These are phyloP conservation scores for Chelmon rostratus DNA, from an alignment of 2,797 vertebrate species.

Conservation along the genomic window DNA sequence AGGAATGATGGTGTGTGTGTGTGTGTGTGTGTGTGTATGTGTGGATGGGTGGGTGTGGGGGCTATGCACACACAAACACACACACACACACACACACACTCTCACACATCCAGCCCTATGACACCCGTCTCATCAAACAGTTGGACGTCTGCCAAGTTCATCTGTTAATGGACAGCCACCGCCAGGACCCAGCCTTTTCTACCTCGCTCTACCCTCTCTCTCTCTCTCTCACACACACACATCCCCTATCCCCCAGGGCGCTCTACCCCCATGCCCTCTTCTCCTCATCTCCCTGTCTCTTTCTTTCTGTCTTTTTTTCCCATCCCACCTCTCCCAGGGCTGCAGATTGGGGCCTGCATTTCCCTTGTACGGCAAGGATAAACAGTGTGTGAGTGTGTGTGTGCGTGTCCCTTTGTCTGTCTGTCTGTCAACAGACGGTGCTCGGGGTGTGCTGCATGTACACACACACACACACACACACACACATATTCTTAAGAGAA, in stretches of 20 bases:
- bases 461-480: slow-evolving; percentile 83
- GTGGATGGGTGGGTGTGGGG: slow-evolving; percentile 11
- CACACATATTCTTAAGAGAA: slow-evolving; percentile 78
- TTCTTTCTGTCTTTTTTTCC: slow-evolving; percentile 19
- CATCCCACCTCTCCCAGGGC: slow-evolving; percentile 62
- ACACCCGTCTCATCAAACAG: slow-evolving; percentile 93
- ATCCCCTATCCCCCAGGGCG: slow-evolving; percentile 60
- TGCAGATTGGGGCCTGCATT: slow-evolving; percentile 93
- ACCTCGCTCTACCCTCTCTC: slow-evolving; percentile 57
- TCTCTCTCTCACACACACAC: slow-evolving; percentile 24
- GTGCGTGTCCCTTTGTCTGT: slow-evolving; percentile 51
- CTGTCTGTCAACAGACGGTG: slow-evolving; percentile 30
- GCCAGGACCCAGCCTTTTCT: slow-evolving; percentile 78
- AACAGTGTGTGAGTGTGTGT: slow-evolving; percentile 80
- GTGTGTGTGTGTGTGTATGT: slow-evolving; percentile 10
- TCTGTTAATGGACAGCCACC: slow-evolving; percentile 97
- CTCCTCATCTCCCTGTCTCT: slow-evolving; percentile 31
- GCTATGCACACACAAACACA: slow-evolving; percentile 48
- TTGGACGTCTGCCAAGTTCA: slow-evolving; percentile 97
- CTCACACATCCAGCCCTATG: slow-evolving; percentile 76
- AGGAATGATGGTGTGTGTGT: slow-evolving; percentile 23
- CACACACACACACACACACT: slow-evolving; percentile 60
- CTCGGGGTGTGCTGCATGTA: slow-evolving; percentile 35
- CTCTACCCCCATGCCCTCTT: slow-evolving; percentile 60
- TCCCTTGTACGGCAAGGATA: slow-evolving; percentile 94